Conservation (phyloP, 2,888 invertebrate species). For the Ophonus ardosiacus region DNA sequence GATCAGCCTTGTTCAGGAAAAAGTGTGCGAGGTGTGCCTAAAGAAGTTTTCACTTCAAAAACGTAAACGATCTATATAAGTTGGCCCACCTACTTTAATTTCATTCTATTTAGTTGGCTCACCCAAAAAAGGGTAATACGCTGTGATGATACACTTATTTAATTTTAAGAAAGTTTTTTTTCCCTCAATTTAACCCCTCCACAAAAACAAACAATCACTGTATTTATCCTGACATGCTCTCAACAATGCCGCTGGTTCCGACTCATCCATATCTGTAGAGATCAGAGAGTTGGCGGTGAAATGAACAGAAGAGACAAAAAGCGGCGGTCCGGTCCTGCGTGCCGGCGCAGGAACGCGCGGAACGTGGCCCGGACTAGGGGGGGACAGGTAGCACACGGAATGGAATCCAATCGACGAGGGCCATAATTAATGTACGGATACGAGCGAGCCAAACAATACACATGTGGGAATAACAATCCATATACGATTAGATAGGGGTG, state of each 20-base stretch:
- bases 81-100: too few relatives aligned
- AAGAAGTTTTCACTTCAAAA: too few relatives aligned
- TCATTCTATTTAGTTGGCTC: too few relatives aligned
- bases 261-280: slow-evolving; percentile 17
- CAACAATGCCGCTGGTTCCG: not conserved
- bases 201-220: not conserved
- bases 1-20: too few relatives aligned
- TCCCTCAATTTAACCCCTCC: too few relatives aligned
- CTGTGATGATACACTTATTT: too few relatives aligned
- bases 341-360: slow-evolving; percentile 49
- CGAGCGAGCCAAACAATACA: slow-evolving; percentile 58
- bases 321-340: slow-evolving; percentile 48
- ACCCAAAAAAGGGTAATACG: too few relatives aligned
- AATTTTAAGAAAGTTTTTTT: too few relatives aligned
- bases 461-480: not conserved
- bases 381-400: slow-evolving; percentile 72
- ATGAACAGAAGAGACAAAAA: slow-evolving; percentile 40
- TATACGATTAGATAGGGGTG: not conserved
- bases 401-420: slow-evolving; percentile 73
- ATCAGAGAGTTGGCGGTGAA: slow-evolving; percentile 9
- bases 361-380: slow-evolving; percentile 7
- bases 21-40: too few relatives aligned
- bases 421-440: slow-evolving; percentile 73
- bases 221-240: not conserved
- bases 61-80: too few relatives aligned